Base-by-base conservation (phyloP, 2,888 invertebrate genomes). In the Cerastis rubricosa region DNA sequence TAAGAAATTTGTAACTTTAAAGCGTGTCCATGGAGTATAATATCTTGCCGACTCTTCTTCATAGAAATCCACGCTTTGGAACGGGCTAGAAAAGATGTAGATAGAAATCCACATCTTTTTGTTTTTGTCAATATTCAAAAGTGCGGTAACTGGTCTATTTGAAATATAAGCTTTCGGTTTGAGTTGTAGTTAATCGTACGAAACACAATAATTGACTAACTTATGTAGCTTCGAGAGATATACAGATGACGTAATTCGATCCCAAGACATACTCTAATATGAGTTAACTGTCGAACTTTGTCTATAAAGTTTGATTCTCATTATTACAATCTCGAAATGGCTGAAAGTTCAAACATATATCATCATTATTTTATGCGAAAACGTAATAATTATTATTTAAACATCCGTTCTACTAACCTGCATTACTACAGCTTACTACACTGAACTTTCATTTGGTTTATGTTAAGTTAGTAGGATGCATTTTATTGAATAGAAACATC, bases 301-400 rank as follows among this genome's bases (percentile, higher is more conserved):
- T 19, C 35, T 6, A n/a, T 45, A 47, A 68, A 71, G 45, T 47
- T 35, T 47, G n/a, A 35, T 35, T 29, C 35, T 35, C n/a, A 47
- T 14, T 35, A 14, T 47, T 47, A 35, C 14, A 47, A 35, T 25
- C 12, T 14, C 9, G 43, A 64, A 70, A 65, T 64, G 14, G 29
- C 45, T 64, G 29, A 45, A 64, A 66, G 22, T 66, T 65, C 22
- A 66, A 54, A 22, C 64, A 63, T 70, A 22, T 65, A 17, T 65
- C 45, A 19, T 64, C 64, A 65, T 70, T 70, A 66, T 45, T 70
- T 29, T 12, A 0, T 66, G 29, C 29, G 1, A 9, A 61, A 61
- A 35, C 61, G 25, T 57, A 7, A 59, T 19, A 61, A 61, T 61
- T 35, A 3, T 61, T 61, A 35, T 61, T 61, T 1, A 61, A 4